Percentiles rank a stretch among this genome's conserved stretches.
phyloP scores from a whole-genome alignment of 2,797 vertebrate species.

The Pseudochaenichthys georgianus region DNA sequence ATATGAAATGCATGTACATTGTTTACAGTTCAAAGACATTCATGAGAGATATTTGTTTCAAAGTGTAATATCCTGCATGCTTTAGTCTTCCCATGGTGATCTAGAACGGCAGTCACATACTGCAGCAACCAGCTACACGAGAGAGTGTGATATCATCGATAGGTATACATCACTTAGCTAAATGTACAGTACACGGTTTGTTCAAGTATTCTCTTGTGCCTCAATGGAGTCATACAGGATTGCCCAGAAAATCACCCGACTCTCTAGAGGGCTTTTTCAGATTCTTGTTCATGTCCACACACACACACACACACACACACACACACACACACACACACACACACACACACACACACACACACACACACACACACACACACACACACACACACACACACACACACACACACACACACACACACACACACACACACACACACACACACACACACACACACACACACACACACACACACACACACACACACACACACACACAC shows the following conservation, averaged over 20 bases:
- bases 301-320: neutral
- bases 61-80: slow-evolving; percentile 28
- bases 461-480: neutral
- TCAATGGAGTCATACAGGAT: slow-evolving; percentile 55
- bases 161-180: slow-evolving; percentile 49
- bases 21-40: slow-evolving; percentile 62
- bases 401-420: no score
- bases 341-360: neutral
- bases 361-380: neutral
- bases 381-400: no score
- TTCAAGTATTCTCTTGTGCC: slow-evolving; percentile 55
- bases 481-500: neutral
- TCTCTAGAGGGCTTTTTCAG: slow-evolving; percentile 62
- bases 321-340: neutral
- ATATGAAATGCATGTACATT: slow-evolving; percentile 56
- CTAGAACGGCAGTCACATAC: slow-evolving; percentile 25
- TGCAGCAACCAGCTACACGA: slow-evolving; percentile 12
- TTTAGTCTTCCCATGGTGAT: slow-evolving; percentile 12
- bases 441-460: neutral
- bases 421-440: neutral
- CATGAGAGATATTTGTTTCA: slow-evolving; percentile 31
- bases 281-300: slow-evolving; percentile 56
- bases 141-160: slow-evolving; percentile 29
- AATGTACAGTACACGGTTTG: slow-evolving; percentile 39
- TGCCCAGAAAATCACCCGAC: slow-evolving; percentile 50